phyloP scores from a whole-genome alignment of 2,797 vertebrate genomes.

The Macrochelys suwanniensis region DNA sequence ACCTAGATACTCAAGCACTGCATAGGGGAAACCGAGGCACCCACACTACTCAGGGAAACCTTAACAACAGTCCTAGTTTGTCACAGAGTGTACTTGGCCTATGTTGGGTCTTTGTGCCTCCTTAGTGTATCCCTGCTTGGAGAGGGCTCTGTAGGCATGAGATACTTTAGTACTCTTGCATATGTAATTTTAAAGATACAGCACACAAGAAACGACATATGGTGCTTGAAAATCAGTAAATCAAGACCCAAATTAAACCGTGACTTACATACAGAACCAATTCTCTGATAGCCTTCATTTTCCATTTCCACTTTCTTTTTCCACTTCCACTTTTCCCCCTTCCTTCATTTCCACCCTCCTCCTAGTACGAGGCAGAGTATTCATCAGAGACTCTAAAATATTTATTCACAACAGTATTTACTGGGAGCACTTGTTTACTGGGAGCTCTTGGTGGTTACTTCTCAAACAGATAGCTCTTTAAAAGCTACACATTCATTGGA shows the following conservation, averaged over 20 bases:
- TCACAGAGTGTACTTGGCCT: background rate
- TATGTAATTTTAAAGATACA: background rate
- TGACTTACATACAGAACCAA: background rate
- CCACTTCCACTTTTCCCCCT: fast-evolving
- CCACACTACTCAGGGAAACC: no score
- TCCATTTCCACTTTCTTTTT: no score
- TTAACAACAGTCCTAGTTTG: no score
- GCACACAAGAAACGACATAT: background rate
- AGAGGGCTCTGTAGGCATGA: background rate
- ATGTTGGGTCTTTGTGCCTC: background rate
- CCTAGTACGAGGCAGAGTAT: background rate
- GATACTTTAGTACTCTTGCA: background rate
- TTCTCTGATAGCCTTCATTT: background rate
- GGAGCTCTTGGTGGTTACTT: background rate
- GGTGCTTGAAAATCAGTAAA: background rate
- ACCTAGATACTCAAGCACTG: no score
- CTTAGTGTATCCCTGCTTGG: background rate
- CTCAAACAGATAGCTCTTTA: background rate
- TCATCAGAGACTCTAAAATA: background rate
- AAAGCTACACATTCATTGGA: background rate
- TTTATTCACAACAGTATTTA: background rate
- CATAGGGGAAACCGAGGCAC: no score
- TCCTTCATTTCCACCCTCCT: background rate
- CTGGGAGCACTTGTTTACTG: background rate
- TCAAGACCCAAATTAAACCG: background rate